Percentiles rank a stretch among this genome's conserved stretches.
phyloP scores from a whole-genome alignment of 2,113 vertebrate species.

The Syngnathus floridae region DNA sequence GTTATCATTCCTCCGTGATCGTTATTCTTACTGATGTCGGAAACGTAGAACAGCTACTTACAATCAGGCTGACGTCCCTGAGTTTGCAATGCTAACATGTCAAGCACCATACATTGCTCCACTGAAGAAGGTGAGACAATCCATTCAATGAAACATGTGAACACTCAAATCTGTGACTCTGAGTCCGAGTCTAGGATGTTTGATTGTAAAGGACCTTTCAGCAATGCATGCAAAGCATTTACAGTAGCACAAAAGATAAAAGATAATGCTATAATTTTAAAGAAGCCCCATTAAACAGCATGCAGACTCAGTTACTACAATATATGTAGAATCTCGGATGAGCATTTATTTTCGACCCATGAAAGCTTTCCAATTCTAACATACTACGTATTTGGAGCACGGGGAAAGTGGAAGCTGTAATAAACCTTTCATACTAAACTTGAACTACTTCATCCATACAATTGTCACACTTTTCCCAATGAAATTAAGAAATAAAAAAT shows the following conservation, averaged over 20 bases:
- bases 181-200: slow-evolving; percentile 58
- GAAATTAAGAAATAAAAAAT: neutral
- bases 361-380: slow-evolving; percentile 1
- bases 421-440: slow-evolving; percentile 5
- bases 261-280: neutral
- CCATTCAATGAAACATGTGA: slow-evolving; percentile 68
- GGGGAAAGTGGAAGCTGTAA: slow-evolving; percentile 8
- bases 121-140: slow-evolving; percentile 69
- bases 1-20: slow-evolving; percentile 38
- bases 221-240: slow-evolving; percentile 54
- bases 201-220: slow-evolving; percentile 56
- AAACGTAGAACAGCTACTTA: slow-evolving; percentile 48
- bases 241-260: slow-evolving; percentile 22
- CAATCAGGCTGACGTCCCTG: slow-evolving; percentile 54
- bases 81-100: slow-evolving; percentile 63
- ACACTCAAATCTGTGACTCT: slow-evolving; percentile 62
- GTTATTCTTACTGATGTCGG: slow-evolving; percentile 53
- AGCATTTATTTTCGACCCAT: neutral
- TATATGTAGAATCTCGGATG: neutral
- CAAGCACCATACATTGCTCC: slow-evolving; percentile 66
- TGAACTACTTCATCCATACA: neutral
- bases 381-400: slow-evolving; percentile 4
- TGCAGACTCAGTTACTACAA: neutral
- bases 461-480: neutral
- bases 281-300: neutral